phyloP scores from a whole-genome alignment of 2,797 vertebrate genomes.

The Amazonetta brasiliensis region DNA sequence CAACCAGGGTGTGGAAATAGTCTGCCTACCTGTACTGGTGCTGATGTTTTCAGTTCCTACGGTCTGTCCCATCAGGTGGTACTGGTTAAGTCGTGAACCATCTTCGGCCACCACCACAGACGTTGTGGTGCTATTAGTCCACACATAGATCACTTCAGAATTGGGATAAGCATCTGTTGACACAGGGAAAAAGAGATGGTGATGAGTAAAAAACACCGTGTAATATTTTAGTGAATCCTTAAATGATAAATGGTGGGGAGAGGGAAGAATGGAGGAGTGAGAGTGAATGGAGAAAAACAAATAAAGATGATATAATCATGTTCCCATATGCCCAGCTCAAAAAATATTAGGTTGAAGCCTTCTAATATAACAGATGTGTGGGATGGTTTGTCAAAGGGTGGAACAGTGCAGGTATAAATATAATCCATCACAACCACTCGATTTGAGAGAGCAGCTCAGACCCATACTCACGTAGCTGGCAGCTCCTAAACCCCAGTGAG shows the following conservation, averaged over 20 bases:
- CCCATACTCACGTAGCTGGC: neutral
- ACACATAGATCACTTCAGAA: slow-evolving; percentile 95
- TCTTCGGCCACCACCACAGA: slow-evolving; percentile 97
- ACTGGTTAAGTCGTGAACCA: slow-evolving; percentile 96
- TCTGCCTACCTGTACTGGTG: slow-evolving; percentile 90
- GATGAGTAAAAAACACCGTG: neutral
- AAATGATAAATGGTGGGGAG: neutral
- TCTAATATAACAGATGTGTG: neutral
- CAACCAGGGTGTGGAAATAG: neutral
- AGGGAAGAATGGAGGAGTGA: slow-evolving; percentile 16
- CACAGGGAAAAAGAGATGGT: neutral
- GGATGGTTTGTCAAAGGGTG: slow-evolving; percentile 15
- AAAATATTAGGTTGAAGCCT: slow-evolving; percentile 26
- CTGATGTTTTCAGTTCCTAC: slow-evolving; percentile 93
- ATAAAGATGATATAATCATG: neutral
- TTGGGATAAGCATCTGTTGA: slow-evolving; percentile 93
- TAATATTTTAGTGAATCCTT: slow-evolving; percentile 20
- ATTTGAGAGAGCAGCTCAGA: neutral
- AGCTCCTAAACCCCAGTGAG: neutral
- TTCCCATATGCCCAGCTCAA: slow-evolving; percentile 23
- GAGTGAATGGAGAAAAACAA: slow-evolving; percentile 3
- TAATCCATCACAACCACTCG: slow-evolving; percentile 26
- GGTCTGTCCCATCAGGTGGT: slow-evolving; percentile 93
- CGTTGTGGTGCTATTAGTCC: slow-evolving; percentile 89
- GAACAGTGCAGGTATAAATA: slow-evolving; percentile 46